phyloP scores from a whole-genome alignment of 2,797 vertebrate species.

The Pristis pectinata region DNA sequence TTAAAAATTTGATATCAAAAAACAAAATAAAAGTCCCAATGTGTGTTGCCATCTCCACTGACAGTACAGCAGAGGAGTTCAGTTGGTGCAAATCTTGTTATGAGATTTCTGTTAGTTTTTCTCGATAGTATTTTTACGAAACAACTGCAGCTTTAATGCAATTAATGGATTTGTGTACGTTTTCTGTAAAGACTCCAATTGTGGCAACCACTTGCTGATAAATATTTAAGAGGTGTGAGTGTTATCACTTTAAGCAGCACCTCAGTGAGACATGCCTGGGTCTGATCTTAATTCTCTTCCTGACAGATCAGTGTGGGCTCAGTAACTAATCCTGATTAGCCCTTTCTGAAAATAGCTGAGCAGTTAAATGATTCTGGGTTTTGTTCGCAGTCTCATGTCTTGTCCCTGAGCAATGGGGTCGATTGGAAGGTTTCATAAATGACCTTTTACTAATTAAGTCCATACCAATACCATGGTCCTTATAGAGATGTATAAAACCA shows the following conservation, averaged over 20 bases:
- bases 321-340: neutral
- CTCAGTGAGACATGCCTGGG: neutral
- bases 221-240: neutral
- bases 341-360: neutral
- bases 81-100: too few relatives aligned
- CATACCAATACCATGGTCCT: neutral
- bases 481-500: too few relatives aligned
- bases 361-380: neutral
- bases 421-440: neutral
- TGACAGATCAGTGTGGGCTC: neutral
- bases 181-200: neutral
- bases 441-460: neutral
- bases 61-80: too few relatives aligned
- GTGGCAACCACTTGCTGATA: neutral
- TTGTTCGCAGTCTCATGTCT: neutral
- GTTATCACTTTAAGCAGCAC: neutral
- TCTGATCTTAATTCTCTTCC: neutral
- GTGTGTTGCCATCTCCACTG: too few relatives aligned
- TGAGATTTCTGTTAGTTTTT: neutral
- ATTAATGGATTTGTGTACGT: neutral
- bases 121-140: neutral
- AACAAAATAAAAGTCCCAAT: too few relatives aligned
- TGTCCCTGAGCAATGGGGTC: neutral
- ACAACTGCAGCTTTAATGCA: neutral
- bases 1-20: too few relatives aligned